Evolutionary conservation across 2,113 vertebrate genomes (phyloP), one percentile per base, ranked within the genome.

Genomic region (Rostratula benghalensis): DNA sequence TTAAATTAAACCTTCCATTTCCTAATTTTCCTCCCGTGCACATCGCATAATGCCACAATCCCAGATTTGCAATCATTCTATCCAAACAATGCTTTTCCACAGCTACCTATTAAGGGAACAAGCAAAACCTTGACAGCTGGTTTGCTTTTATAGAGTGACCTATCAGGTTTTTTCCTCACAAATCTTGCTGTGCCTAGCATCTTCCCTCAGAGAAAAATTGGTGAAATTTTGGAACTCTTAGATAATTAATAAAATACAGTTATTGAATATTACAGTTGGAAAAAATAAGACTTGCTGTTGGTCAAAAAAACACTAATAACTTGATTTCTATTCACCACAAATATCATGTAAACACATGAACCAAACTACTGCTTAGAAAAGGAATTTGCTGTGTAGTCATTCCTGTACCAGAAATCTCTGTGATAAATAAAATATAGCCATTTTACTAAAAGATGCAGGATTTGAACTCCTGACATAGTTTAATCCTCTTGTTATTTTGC

Each of bases 51-150:
- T 69, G 27, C 59, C 25, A 33, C 65, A 87, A 41, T 88, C 65
- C 28, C 86, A 87, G 35, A 89, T 82, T 73, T 92, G 83, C 53
- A 84, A 82, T 93, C 41, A 27, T 74, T 95, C 83, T 91, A 74
- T 76, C 70, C 54, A 94, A 95, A 95, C 89, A 92, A 65, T 65
- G 37, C 31, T 79, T 81, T 89, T 94, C 50, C 74, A 78, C 8
- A 65, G 57, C 51, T 94, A 83, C 79, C 88, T 92, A 73, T 92
- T 84, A 90, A 87, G 90, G 86, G 89, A 97, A 89, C 70, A 75
- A 80, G 54, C 61, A 79, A 95, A 90, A 91, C 83, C 86, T 82
- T 94, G 83, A 94, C 95, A 96, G 81, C 77, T 94, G 92, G 86
- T 89, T 96, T 94, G 74, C 45, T 92, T 94, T 94, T 57, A 78